Evolutionary conservation across 2,888 invertebrate species (phyloP), one percentile per base, ranked within the genome.

Genomic region (Polyploca ridens): DNA sequence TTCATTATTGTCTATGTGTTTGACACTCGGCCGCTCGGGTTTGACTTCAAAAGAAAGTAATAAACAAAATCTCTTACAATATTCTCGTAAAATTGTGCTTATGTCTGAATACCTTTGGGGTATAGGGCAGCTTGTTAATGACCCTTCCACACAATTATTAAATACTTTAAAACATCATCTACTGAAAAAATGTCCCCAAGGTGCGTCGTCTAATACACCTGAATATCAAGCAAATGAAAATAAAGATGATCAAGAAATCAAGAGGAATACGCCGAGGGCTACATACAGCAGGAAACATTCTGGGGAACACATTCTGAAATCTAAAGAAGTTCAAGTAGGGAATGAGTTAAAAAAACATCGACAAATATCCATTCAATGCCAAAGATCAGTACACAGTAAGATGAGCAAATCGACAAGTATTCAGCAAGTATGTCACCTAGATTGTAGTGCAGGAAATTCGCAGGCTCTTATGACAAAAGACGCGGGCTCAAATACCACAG

Each of bases 51-150:
- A 27, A 27, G 27, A 27, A 27, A 27, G 27, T 27, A 5, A n/a
- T 46, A n/a, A 6, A 46, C 0, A 13, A 46, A 46, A 46, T 1
- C 2, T n/a, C 7, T 5, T 14, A 46, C 1, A 6, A n/a, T 16
- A 54, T 54, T 54, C 19, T 54, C 19, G 49, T 46, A 6, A 46
- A 46, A n/a, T 10, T 46, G n/a, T 46, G 5, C 5, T 5, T n/a
- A 61, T 61, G 61, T 61, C 41, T 61, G 33, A 41, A 19, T 61
- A 27, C 6, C 27, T 61, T 13, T 61, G 61, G 61, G 61, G 61
- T 27, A 19, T 61, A 44, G 61, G 61, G 2, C 38, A 61, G 13
- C 61, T 61, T 16, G 44, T 61, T 13, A 61, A 61, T 61, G 61
- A 61, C 38, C 61, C 61, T 14, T 61, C 61, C 35, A n/a, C 61